Conservation (phyloP, 2,113 vertebrate species). For the Naja naja region DNA sequence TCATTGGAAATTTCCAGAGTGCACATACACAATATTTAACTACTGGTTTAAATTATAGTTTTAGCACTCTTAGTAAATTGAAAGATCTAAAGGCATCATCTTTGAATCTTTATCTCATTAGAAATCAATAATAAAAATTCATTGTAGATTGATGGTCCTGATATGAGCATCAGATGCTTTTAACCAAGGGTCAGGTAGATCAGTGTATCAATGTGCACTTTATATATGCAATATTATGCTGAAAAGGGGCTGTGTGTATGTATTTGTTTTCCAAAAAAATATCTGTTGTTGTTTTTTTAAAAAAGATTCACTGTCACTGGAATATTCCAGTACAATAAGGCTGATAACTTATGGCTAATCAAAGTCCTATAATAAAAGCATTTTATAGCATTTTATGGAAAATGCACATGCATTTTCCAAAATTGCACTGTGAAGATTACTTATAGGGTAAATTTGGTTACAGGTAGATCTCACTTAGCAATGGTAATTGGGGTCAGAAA, state of each 20-base stretch:
- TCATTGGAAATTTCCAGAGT: slow-evolving; percentile 45
- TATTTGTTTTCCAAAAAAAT: slow-evolving; percentile 56
- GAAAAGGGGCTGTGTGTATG: slow-evolving; percentile 34
- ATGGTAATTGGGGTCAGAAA: background rate
- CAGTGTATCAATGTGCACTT: slow-evolving; percentile 49
- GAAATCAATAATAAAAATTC: slow-evolving; percentile 48
- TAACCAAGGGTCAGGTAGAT: slow-evolving; percentile 49
- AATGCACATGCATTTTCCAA: background rate
- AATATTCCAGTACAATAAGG: background rate
- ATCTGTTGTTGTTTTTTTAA: slow-evolving; percentile 39
- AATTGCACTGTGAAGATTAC: slow-evolving; percentile 27
- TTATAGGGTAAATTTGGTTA: slow-evolving; percentile 21
- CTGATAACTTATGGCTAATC: background rate
- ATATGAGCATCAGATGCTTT: slow-evolving; percentile 37
- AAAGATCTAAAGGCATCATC: slow-evolving; percentile 39
- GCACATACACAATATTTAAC: slow-evolving; percentile 33
- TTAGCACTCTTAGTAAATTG: slow-evolving; percentile 51
- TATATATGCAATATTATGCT: background rate
- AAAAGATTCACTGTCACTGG: slow-evolving; percentile 22
- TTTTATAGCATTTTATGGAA: too few relatives aligned
- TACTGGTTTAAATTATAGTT: slow-evolving; percentile 66
- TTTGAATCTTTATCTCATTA: slow-evolving; percentile 32
- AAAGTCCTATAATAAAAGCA: background rate
- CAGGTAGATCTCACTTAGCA: background rate
- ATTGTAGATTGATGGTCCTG: slow-evolving; percentile 53